phyloP scores from a whole-genome alignment of 2,888 invertebrate genomes.

The Hirtodrosophila confusa region DNA sequence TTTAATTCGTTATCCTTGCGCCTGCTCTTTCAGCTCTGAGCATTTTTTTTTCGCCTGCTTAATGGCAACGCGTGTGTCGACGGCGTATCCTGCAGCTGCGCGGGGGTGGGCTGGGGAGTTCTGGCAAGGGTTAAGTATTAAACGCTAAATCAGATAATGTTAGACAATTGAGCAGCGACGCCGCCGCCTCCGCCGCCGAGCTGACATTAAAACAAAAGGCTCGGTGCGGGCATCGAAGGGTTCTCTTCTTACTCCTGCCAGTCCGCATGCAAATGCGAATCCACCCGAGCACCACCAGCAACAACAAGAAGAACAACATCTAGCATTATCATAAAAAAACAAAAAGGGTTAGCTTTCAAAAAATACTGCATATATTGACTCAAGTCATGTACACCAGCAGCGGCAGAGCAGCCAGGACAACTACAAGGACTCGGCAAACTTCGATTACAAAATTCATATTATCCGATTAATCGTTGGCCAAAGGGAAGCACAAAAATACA shows the following conservation, averaged over 20 bases:
- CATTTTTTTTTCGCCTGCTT: slow-evolving; percentile 46
- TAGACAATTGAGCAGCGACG: slow-evolving; percentile 76
- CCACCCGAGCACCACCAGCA: slow-evolving; percentile 27
- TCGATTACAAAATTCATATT: slow-evolving; percentile 77
- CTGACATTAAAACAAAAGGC: slow-evolving; percentile 78
- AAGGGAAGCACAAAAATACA: slow-evolving; percentile 12
- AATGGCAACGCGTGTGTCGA: slow-evolving; percentile 61
- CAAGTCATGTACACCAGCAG: slow-evolving; percentile 71
- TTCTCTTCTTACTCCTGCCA: slow-evolving; percentile 37
- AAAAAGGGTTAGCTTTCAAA: slow-evolving; percentile 71
- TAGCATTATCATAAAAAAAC: slow-evolving; percentile 41
- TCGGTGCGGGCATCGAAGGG: slow-evolving; percentile 47
- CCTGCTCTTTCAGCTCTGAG: slow-evolving; percentile 49
- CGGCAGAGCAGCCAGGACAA: slow-evolving; percentile 26
- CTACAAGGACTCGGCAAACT: slow-evolving; percentile 62
- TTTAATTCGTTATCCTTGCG: slow-evolving; percentile 82
- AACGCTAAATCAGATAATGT: slow-evolving; percentile 80
- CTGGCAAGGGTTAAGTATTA: slow-evolving; percentile 77
- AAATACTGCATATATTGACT: slow-evolving; percentile 80
- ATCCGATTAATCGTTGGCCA: slow-evolving; percentile 71
- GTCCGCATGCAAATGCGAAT: slow-evolving; percentile 60
- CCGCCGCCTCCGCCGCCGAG: slow-evolving; percentile 33
- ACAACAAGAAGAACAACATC: slow-evolving; percentile 20
- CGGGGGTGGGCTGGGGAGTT: slow-evolving; percentile 2
- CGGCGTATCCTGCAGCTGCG: slow-evolving; percentile 53